phyloP scores from a whole-genome alignment of 2,797 vertebrate species.

The Fringilla coelebs region DNA sequence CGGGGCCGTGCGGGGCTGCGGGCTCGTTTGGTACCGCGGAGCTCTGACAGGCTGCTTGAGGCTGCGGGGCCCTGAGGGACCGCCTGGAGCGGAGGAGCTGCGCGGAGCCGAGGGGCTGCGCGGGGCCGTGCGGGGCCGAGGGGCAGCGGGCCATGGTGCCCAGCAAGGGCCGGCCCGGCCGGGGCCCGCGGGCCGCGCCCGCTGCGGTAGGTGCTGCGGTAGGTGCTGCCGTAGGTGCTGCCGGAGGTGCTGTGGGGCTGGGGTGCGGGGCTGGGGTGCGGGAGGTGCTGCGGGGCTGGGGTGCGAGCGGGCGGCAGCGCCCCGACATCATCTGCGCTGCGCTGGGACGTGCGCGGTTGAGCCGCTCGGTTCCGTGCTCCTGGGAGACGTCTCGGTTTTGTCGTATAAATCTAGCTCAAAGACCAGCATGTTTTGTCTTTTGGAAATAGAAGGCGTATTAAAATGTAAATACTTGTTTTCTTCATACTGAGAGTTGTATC shows the following conservation, averaged over 20 bases:
- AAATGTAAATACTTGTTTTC: neutral
- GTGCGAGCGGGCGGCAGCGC: fast-evolving
- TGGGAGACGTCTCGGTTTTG: fast-evolving
- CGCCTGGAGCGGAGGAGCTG: neutral
- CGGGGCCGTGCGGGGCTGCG: fast-evolving
- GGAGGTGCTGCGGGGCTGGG: neutral
- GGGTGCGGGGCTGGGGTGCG: too few relatives aligned
- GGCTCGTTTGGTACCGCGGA: neutral
- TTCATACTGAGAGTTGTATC: fast-evolving
- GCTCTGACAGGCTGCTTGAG: neutral
- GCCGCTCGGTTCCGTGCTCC: fast-evolving
- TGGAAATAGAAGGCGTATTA: fast-evolving
- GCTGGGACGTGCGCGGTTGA: fast-evolving
- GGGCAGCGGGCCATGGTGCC: constrained; percentile 69
- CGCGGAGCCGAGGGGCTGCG: too few relatives aligned
- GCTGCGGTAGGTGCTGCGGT: neutral
- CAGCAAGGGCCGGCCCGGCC: constrained; percentile 67
- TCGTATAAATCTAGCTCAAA: fast-evolving
- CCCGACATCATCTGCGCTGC: fast-evolving
- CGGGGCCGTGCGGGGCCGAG: neutral
- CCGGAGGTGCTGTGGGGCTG: too few relatives aligned
- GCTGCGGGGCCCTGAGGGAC: too few relatives aligned
- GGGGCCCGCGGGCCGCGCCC: constrained; percentile 45
- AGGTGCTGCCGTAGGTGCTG: neutral
- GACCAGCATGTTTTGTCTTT: neutral